phyloP scores from a whole-genome alignment of 2,888 invertebrate species.

The Strigamia crassipes region DNA sequence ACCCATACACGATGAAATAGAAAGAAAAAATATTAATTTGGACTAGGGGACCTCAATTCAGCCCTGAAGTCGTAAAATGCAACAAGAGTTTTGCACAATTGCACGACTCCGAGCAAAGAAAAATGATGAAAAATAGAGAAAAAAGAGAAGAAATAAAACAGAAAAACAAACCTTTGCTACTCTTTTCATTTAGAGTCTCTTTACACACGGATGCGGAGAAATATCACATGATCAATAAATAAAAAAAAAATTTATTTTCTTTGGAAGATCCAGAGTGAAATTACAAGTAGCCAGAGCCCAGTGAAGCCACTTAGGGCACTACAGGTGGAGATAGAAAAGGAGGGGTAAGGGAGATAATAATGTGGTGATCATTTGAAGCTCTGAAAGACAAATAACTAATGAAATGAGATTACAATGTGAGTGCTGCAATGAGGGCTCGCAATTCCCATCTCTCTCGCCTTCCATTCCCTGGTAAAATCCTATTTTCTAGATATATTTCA shows the following conservation, averaged over 20 bases:
- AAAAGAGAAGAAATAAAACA: background rate
- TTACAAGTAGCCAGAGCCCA: background rate
- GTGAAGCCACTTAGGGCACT: constrained; percentile 5
- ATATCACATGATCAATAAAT: background rate
- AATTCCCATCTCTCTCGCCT: background rate
- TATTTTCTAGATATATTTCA: constrained; percentile 3
- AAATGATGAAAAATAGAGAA: background rate
- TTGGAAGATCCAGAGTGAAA: background rate
- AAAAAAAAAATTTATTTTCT: background rate
- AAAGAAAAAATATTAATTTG: constrained; percentile 27
- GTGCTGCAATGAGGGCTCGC: background rate
- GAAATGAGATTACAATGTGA: constrained; percentile 13
- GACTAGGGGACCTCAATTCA: background rate
- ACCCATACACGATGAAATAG: background rate
- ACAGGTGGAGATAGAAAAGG: background rate
- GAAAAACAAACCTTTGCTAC: background rate
- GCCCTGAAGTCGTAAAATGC: constrained; percentile 29
- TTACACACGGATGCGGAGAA: background rate
- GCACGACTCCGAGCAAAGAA: background rate
- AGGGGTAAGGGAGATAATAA: background rate
- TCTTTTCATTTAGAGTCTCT: background rate
- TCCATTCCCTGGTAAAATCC: background rate
- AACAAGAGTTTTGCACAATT: constrained; percentile 34
- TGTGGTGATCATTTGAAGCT: constrained; percentile 14
- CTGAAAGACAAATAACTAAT: constrained; percentile 34